These are phyloP conservation scores for Thecophora atra DNA, from an alignment of 2,888 invertebrate species.

Conservation along the genomic window DNA sequence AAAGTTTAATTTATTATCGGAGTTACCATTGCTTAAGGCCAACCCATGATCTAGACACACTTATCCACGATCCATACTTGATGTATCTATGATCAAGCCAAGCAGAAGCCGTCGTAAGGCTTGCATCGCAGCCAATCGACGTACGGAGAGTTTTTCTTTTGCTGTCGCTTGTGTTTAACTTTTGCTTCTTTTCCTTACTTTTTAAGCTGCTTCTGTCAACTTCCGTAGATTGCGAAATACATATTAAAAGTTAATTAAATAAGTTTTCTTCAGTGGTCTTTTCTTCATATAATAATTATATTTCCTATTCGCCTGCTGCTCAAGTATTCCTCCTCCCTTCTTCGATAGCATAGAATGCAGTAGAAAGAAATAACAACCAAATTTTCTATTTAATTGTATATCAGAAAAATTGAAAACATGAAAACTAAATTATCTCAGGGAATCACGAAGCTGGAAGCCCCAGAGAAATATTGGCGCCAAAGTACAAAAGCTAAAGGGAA, in stretches of 20 bases:
- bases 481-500: not conserved
- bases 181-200: not conserved
- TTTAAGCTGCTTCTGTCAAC: not conserved
- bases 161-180: not conserved
- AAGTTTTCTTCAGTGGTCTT: too few species aligned
- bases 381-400: not conserved
- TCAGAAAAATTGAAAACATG: not conserved
- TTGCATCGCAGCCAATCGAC: not conserved
- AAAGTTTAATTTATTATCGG: slow-evolving; percentile 26
- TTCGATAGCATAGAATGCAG: too few species aligned
- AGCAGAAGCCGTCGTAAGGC: not conserved
- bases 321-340: too few species aligned
- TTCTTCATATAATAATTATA: too few species aligned
- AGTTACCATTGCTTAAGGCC: not conserved
- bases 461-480: slow-evolving; percentile 1
- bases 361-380: too few species aligned
- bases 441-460: slow-evolving; percentile 9
- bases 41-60: too few species aligned
- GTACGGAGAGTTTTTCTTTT: not conserved
- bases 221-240: too few species aligned
- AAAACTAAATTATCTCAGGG: not conserved
- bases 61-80: not conserved
- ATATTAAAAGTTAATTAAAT: too few species aligned
- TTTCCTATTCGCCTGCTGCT: too few species aligned
- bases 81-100: not conserved